Base-by-base conservation (phyloP, 2,113 vertebrate genomes). In the Aythya baeri region DNA sequence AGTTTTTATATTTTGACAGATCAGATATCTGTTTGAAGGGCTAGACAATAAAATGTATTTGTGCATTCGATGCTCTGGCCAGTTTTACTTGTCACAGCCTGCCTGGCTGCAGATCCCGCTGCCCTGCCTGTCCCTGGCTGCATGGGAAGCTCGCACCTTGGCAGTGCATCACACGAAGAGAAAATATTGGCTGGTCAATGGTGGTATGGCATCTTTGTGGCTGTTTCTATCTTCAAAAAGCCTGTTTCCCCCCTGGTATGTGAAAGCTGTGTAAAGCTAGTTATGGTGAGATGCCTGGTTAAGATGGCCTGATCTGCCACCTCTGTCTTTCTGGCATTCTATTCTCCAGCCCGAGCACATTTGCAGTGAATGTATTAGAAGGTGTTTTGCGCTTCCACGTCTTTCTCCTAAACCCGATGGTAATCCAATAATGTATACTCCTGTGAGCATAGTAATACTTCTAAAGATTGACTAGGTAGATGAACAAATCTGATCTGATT, bases 81-180 rank as follows among this genome's bases (percentile, higher is more conserved):
- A n/a, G n/a, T n/a, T n/a, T n/a, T n/a, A n/a, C 77, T 86, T 44
- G 89, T 83, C 66, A 70, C 3, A 2, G 83, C 72, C 75, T 92
- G 87, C 75, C 59, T 0, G 1, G 46, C 50, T 82, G 61, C 70
- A 44, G 83, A 50, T 55, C 50, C 46, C 0, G 1, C 77, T 74
- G 46, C 18, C 74, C 44, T 57, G 74, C 44, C 78, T 6, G 8
- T 29, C 23, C 1, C 22, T 4, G 9, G 26, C 72, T 29, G n/a
- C 1, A 1, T 73, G 61, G 78, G 77, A 6, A 44, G 87, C 81
- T 36, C 46, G 7, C 57, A 49, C 49, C 0, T 1, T 7, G 52
- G 16, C 46, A 67, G 25, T 0, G 0, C 0, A 0, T 26, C 1
- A 0, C 20, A 36, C 5, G 2, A 14, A 67, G 22, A 58, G 49